Conservation (phyloP, 2,113 vertebrate species). For the Barbus barbus region DNA sequence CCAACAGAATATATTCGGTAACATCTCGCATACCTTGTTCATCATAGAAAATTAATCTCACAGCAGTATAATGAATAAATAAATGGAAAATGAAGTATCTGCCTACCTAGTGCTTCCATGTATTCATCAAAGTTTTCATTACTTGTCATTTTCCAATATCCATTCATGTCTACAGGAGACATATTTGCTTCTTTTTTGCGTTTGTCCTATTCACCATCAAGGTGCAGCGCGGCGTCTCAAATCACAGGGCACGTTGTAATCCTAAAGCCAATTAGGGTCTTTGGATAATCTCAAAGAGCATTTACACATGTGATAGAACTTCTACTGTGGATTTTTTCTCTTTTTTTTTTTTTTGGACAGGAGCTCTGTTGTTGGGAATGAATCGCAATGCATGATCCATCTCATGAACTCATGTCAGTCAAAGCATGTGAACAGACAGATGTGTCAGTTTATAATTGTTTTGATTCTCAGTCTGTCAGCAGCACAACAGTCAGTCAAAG, state of each 20-base stretch:
- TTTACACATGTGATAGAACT: no score
- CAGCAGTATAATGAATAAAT: not conserved
- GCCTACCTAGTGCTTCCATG: conserved; percentile 40
- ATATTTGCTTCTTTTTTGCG: not conserved
- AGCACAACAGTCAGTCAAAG: conserved; percentile 11
- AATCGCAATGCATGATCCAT: not conserved
- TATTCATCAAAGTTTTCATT: conserved; percentile 46
- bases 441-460: conserved; percentile 20
- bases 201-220: not conserved
- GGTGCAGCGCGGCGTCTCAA: not conserved
- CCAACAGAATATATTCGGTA: not conserved
- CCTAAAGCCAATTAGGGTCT: conserved; percentile 34
- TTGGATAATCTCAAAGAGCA: conserved; percentile 32
- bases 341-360: not conserved
- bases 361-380: not conserved
- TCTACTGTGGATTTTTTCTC: not conserved
- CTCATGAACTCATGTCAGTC: conserved; percentile 2
- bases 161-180: conserved; percentile 15
- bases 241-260: conserved; percentile 20
- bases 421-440: conserved; percentile 4
- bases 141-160: conserved; percentile 32
- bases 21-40: not conserved
- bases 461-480: not conserved
- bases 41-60: not conserved
- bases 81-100: not conserved